These are phyloP conservation scores for Synanthedon andrenaeformis DNA, from an alignment of 2,888 invertebrate species.

Conservation along the genomic window DNA sequence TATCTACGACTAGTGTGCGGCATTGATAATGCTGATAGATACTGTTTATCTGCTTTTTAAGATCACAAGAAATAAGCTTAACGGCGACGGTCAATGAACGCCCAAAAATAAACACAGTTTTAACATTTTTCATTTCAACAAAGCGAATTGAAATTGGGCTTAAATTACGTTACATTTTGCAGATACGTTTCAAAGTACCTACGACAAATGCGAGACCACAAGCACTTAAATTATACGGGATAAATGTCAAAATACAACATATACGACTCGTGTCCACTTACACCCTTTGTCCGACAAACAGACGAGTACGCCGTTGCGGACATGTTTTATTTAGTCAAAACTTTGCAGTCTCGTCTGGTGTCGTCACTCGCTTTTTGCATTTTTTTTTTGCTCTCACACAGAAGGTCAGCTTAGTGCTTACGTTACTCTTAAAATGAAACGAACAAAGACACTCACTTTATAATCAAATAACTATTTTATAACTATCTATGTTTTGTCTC, in stretches of 20 bases:
- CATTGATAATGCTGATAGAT: too few relatives aligned
- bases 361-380: constrained; percentile 26
- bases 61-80: too few relatives aligned
- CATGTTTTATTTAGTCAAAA: constrained; percentile 25
- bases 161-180: background rate
- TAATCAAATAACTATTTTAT: constrained; percentile 11
- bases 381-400: constrained; percentile 12
- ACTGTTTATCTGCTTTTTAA: too few relatives aligned
- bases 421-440: constrained; percentile 13
- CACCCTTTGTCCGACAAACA: background rate
- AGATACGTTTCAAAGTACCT: background rate
- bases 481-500: constrained; percentile 19
- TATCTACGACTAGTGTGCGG: too few relatives aligned
- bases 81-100: too few relatives aligned
- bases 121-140: too few relatives aligned
- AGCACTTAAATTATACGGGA: background rate
- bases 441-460: constrained; percentile 5
- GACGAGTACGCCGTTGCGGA: background rate
- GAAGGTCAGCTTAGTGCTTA: constrained; percentile 18
- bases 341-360: constrained; percentile 12
- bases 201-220: background rate
- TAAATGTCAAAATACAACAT: background rate
- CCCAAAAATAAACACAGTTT: too few relatives aligned
- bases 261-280: background rate
- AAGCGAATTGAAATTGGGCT: background rate